phyloP scores from a whole-genome alignment of 2,888 invertebrate genomes.

The Philereme transversata region DNA sequence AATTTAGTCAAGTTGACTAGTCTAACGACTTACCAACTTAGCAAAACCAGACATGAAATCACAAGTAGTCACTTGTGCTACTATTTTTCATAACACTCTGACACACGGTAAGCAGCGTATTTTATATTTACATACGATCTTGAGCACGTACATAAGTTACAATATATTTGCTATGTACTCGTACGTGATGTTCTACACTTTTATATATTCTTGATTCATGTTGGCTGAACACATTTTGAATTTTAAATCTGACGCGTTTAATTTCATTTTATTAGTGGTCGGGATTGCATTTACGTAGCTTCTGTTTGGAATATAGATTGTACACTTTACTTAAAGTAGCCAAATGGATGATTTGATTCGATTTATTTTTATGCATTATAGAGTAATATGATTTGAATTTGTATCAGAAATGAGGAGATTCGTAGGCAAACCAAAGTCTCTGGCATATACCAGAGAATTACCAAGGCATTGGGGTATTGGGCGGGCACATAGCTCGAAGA shows the following conservation, averaged over 20 bases:
- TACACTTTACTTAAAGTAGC: too few species aligned
- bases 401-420: too few species aligned
- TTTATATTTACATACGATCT: constrained; percentile 12
- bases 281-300: neutral
- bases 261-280: neutral
- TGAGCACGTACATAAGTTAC: constrained; percentile 10
- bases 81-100: constrained; percentile 1
- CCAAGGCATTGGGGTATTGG: too few species aligned
- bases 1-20: too few species aligned
- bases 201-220: neutral
- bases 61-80: neutral
- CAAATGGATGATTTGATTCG: too few species aligned
- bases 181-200: constrained; percentile 12
- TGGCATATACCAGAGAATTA: too few species aligned
- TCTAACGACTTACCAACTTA: too few species aligned
- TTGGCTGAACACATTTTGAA: neutral
- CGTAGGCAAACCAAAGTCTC: too few species aligned
- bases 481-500: too few species aligned
- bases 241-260: neutral
- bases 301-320: neutral
- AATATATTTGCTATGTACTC: constrained; percentile 4
- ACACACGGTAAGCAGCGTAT: constrained; percentile 7
- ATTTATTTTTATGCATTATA: too few species aligned
- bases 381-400: too few species aligned
- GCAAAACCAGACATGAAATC: too few species aligned